Evolutionary conservation across 2,113 vertebrate genomes (phyloP).

Genomic region (Holacanthus passer): DNA sequence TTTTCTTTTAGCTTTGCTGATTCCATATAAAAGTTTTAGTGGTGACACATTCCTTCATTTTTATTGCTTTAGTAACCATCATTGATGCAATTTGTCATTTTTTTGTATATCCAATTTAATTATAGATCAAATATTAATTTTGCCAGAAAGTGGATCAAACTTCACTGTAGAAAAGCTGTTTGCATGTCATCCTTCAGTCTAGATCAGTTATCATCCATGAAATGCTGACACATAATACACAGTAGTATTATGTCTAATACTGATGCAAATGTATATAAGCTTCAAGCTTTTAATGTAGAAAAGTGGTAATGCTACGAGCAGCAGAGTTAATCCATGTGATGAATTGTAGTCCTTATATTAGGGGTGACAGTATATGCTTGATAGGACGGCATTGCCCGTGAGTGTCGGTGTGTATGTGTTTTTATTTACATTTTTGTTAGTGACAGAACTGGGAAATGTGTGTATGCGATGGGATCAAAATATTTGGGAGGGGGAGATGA

Average conservation of each 20-base stretch:
- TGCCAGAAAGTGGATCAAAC: conserved; percentile 54
- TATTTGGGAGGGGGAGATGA: background rate
- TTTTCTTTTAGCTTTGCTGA: conserved; percentile 63
- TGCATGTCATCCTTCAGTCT: conserved; percentile 62
- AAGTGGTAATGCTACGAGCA: conserved; percentile 78
- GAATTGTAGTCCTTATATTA: conserved; percentile 84
- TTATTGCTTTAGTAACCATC: conserved; percentile 46
- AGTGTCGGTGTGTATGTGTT: conserved; percentile 67
- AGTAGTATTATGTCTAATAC: conserved; percentile 76
- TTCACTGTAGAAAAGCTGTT: conserved; percentile 68
- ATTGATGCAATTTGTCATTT: conserved; percentile 42
- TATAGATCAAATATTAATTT: conserved; percentile 59
- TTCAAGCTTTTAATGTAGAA: conserved; percentile 84
- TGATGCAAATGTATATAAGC: conserved; percentile 82
- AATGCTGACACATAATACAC: conserved; percentile 73
- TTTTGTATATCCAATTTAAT: conserved; percentile 47
- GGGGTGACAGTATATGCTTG: conserved; percentile 79
- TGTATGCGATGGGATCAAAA: conserved; percentile 48
- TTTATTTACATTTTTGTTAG: conserved; percentile 56
- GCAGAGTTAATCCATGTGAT: conserved; percentile 77
- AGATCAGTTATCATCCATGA: conserved; percentile 56
- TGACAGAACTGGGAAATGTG: conserved; percentile 52
- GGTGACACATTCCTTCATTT: conserved; percentile 72
- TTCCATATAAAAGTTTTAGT: conserved; percentile 68
- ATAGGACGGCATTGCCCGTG: conserved; percentile 80